Base-by-base conservation (phyloP, 2,113 vertebrate genomes). In the Nyctereutes procyonoides region DNA sequence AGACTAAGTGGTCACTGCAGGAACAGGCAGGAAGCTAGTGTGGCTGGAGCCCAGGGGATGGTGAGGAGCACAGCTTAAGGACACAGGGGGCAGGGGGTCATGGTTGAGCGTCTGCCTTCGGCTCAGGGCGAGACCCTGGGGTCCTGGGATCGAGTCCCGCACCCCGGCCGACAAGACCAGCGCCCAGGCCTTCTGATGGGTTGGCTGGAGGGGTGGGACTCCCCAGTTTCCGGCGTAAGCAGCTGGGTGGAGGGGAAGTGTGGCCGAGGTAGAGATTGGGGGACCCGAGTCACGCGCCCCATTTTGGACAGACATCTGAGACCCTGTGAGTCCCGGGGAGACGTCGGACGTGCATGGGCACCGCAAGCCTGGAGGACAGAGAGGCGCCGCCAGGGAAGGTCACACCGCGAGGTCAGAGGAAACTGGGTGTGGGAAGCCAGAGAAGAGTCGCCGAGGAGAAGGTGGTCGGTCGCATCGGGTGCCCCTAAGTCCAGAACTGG, bases 401-500 rank as follows among this genome's bases (percentile, higher is more conserved):
- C 8, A 26, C 32, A 30, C 32, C n/a, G 48, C 8, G 8, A 93
- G 10, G 79, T 79, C 30, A 65, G 43, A 43, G 63, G 60, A 85
- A 81, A 43, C 71, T 17, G 60, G 53, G 71, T 30, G 30, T 53
- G 93, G 32, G 56, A 15, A 92, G 30, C 4, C 71, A 32, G 17
- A 38, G 55, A 74, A 82, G 67, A 76, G 35, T 82, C 96, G 62
- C 63, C 88, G 77, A 90, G 80, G 83, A 93, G 7, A 53, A 91
- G 81, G 24, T 83, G 32, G 38, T 62, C 30, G 77, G 48, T 60
- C 11, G 1, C 51, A 14, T 55, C 26, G 82, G 56, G 35, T 88
- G 32, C 58, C 62, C 12, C 51, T 28, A 79, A 83, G 53, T 82
- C 32, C 60, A 73, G 43, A 22, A 53, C 43, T 7, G 43, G 43